Percentiles rank a stretch among this genome's conserved stretches.
Evolutionary conservation across 2,113 vertebrate genomes (phyloP).

Genomic region (Channa maculata): DNA sequence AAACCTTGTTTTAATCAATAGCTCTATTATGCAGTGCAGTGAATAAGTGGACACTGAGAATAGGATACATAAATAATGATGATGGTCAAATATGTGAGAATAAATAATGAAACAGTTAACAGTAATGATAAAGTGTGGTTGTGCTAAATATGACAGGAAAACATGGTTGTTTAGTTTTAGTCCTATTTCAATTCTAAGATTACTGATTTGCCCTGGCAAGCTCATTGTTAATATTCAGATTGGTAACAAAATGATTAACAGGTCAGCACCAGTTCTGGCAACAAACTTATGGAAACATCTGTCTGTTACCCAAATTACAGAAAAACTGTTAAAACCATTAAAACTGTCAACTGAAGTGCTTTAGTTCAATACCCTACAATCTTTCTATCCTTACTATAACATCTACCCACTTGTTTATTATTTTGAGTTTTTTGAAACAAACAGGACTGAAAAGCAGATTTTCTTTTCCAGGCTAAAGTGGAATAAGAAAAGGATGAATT

Average conservation of each 20-base stretch:
- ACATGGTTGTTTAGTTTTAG: no score
- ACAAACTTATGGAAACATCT: slow-evolving; percentile 18
- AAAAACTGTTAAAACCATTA: slow-evolving; percentile 3
- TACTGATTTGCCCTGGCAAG: background rate
- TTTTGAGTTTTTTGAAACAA: slow-evolving; percentile 22
- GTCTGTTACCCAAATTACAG: slow-evolving; percentile 17
- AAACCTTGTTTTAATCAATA: no score
- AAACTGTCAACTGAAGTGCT: background rate
- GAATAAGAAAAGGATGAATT: background rate
- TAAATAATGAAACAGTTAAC: no score
- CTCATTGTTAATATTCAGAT: background rate
- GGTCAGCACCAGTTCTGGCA: background rate
- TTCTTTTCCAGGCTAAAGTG: background rate
- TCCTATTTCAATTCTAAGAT: background rate
- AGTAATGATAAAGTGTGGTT: no score
- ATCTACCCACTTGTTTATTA: slow-evolving; percentile 47
- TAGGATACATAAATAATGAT: no score
- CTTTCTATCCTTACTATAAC: slow-evolving; percentile 31
- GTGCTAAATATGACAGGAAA: no score
- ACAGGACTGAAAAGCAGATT: slow-evolving; percentile 14
- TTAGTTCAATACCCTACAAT: slow-evolving; percentile 12
- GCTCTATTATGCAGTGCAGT: no score
- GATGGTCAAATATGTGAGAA: no score
- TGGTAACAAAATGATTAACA: background rate
- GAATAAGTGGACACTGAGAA: no score